Evolutionary conservation across 2,888 invertebrate species (phyloP).

Genomic region (Hypselothyrea guttata): DNA sequence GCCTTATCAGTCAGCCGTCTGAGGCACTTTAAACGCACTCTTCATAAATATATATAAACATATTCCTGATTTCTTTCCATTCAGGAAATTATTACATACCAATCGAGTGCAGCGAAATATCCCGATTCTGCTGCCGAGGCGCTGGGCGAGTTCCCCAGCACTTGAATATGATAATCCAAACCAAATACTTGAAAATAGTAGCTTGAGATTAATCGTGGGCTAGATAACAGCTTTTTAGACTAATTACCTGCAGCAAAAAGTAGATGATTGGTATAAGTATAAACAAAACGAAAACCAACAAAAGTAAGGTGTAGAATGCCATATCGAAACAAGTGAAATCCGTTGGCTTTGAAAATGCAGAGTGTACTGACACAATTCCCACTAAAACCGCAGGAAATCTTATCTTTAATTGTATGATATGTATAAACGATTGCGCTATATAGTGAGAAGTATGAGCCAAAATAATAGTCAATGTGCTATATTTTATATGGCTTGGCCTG

Average conservation of each 20-base stretch:
- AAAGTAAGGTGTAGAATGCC: constrained; percentile 45
- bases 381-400: neutral
- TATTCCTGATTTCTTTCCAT: no score
- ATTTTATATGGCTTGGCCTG: no score
- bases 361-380: constrained; percentile 14
- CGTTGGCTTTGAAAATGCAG: constrained; percentile 22
- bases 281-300: constrained; percentile 48
- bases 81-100: no score
- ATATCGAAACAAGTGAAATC: constrained; percentile 32
- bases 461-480: no score
- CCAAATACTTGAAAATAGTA: constrained; percentile 44
- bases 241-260: constrained; percentile 57
- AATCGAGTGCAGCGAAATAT: constrained; percentile 20
- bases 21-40: no score
- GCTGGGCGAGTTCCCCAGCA: constrained; percentile 31
- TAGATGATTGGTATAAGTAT: constrained; percentile 61
- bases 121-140: constrained; percentile 1
- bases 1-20: no score
- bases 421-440: neutral
- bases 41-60: no score
- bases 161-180: constrained; percentile 52
- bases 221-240: neutral
- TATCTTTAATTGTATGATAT: constrained; percentile 21
- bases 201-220: neutral
- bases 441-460: no score